Evolutionary conservation across 2,113 vertebrate species (phyloP), one percentile per base, ranked within the genome.

Genomic region (Grantiella picta): DNA sequence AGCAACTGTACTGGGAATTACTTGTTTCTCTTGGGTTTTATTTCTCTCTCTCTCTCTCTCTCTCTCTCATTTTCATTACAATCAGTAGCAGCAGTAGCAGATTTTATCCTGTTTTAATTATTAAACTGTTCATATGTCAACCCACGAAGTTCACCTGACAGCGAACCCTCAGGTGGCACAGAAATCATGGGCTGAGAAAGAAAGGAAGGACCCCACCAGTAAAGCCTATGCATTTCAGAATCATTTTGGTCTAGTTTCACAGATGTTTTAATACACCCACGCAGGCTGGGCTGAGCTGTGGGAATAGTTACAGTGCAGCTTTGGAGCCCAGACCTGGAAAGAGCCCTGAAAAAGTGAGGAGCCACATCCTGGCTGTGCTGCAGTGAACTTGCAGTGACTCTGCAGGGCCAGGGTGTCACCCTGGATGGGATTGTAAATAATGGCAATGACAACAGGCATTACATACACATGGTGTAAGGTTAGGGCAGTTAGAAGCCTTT

Each of bases 271-370:
- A 69, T 3, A 40, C 23, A 61, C 65, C 38, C 60, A 35, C 6
- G 0, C 59, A 71, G 31, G 29, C 65, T 10, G 1, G 63, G 31
- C 4, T 9, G 5, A 50, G 29, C 52, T 72, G 38, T 79, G 84
- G 50, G 87, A 89, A 59, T 29, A 28, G 42, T 76, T 70, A 93
- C 1, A 0, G 29, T 60, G 70, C 44, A 80, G 50, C 78, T 76
- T 64, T 72, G 38, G 38, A 87, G 42, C 59, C 36, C 69, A 92
- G 81, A 60, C 49, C 38, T 91, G 87, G 71, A 69, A 76, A 31
- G 56, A 50, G 23, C 56, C 71, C 15, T 60, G 79, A 64, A 64
- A 63, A 66, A 72, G 29, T 6, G 0, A 91, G 63, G 59, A 59
- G 22, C 36, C 5, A 1, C 38, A 19, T 91, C 28, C 77, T 80